A percentile compares a stretch with the other conserved stretches of the same genome.
phyloP scores from a whole-genome alignment of 2,113 vertebrate species.

The Bubo blakistoni region DNA sequence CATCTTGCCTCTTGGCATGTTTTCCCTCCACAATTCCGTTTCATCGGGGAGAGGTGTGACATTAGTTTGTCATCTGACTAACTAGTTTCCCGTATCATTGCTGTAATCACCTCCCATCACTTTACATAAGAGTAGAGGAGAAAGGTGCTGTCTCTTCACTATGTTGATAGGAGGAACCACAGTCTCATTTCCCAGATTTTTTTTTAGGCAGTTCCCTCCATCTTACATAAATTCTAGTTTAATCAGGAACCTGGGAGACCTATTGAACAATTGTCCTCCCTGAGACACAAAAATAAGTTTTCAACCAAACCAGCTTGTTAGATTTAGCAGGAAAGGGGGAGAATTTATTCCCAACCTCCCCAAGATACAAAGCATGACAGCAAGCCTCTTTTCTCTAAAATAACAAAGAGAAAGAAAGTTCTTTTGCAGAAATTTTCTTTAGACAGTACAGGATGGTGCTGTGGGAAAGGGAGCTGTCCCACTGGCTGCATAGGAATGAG shows the following conservation, averaged over 20 bases:
- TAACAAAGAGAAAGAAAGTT: not conserved
- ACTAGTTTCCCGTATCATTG: not conserved
- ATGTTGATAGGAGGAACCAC: not conserved
- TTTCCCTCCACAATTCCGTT: not conserved
- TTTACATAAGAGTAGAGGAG: not conserved
- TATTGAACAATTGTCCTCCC: not conserved
- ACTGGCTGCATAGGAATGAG: not conserved
- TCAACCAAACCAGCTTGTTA: not conserved
- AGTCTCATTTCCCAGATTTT: not conserved
- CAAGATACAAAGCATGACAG: not conserved
- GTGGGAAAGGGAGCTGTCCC: not conserved
- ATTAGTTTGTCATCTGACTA: not conserved
- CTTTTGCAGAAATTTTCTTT: not conserved
- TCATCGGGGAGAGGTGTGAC: not conserved
- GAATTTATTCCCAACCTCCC: not conserved
- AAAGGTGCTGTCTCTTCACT: not conserved
- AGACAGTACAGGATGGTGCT: not conserved
- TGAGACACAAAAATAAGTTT: not conserved
- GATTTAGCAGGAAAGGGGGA: not conserved
- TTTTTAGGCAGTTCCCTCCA: not conserved
- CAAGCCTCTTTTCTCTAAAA: not conserved
- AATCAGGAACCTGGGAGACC: not conserved
- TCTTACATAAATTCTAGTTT: not conserved
- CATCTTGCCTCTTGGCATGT: not conserved
- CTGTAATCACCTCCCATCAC: not conserved